These are phyloP conservation scores for Atta colombica DNA, from an alignment of 1,140 invertebrate genomes.

Conservation along the genomic window DNA sequence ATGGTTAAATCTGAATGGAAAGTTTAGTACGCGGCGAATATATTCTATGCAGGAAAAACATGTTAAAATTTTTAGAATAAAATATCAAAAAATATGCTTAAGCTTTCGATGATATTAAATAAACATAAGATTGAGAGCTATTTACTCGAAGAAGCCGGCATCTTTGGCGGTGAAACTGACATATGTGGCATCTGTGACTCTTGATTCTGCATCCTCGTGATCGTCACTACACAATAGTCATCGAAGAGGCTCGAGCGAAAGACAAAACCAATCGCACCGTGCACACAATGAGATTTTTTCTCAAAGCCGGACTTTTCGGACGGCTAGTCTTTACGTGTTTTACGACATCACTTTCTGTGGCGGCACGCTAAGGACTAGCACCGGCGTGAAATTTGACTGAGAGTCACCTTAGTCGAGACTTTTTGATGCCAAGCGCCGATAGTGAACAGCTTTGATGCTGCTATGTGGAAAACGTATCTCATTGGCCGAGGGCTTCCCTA, in stretches of 20 bases:
- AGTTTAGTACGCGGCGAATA: not conserved
- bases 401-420: conserved; percentile 78
- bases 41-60: not conserved
- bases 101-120: not conserved
- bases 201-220: conserved; percentile 76
- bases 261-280: not conserved
- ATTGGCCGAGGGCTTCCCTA: conserved; percentile 80
- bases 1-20: not conserved
- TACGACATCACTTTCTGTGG: not conserved
- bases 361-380: conserved; percentile 55
- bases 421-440: conserved; percentile 74
- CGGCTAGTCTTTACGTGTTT: not conserved
- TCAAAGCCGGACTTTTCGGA: conserved; percentile 29
- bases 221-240: conserved; percentile 53
- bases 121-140: conserved; percentile 42
- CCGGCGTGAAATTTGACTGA: conserved; percentile 79
- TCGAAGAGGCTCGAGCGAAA: not conserved
- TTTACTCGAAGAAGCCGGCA: conserved; percentile 82
- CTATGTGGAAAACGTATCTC: conserved; percentile 3
- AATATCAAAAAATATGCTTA: not conserved
- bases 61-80: not conserved
- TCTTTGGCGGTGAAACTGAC: conserved; percentile 71
- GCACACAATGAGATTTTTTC: conserved; percentile 19
- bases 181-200: conserved; percentile 77
- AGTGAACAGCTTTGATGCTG: conserved; percentile 71